Evolutionary conservation across 2,113 vertebrate genomes (phyloP).

Genomic region (Mixornis gularis): DNA sequence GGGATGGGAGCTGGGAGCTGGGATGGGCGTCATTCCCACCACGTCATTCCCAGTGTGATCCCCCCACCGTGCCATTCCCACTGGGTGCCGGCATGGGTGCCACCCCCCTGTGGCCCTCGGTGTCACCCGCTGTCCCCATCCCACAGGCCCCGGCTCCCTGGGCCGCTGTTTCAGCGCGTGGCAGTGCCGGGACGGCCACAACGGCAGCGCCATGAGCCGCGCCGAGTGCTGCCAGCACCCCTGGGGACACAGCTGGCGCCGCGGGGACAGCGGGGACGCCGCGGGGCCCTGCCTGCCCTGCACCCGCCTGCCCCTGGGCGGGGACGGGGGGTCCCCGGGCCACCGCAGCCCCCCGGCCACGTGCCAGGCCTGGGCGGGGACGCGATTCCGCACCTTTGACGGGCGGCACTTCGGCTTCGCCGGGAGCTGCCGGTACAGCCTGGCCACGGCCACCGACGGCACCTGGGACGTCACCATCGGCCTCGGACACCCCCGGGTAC

Average conservation of each 20-base stretch:
- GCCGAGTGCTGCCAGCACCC: constrained; percentile 80
- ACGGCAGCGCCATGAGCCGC: constrained; percentile 73
- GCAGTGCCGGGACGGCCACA: constrained; percentile 77
- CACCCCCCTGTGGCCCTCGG: no score
- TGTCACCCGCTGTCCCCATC: accelerated
- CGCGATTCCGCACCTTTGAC: constrained; percentile 84
- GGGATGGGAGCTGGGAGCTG: neutral
- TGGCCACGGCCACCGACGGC: constrained; percentile 76
- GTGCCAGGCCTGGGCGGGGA: constrained; percentile 84
- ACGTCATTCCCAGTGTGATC: no score
- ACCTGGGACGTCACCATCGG: constrained; percentile 80
- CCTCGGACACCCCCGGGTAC: constrained; percentile 59
- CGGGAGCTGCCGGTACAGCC: constrained; percentile 80
- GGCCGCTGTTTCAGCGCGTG: constrained; percentile 79
- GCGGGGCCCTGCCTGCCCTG: constrained; percentile 70
- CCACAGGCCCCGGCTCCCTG: constrained; percentile 34
- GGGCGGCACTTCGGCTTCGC: constrained; percentile 82
- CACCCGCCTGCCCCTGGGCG: constrained; percentile 57
- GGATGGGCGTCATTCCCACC: no score
- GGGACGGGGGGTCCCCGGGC: neutral
- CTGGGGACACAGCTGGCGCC: constrained; percentile 82
- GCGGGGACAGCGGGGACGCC: neutral
- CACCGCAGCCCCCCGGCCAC: constrained; percentile 65
- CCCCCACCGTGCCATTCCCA: no score
- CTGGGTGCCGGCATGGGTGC: no score